phyloP scores from a whole-genome alignment of 1,140 invertebrate species.

The Zaprionus africanus region DNA sequence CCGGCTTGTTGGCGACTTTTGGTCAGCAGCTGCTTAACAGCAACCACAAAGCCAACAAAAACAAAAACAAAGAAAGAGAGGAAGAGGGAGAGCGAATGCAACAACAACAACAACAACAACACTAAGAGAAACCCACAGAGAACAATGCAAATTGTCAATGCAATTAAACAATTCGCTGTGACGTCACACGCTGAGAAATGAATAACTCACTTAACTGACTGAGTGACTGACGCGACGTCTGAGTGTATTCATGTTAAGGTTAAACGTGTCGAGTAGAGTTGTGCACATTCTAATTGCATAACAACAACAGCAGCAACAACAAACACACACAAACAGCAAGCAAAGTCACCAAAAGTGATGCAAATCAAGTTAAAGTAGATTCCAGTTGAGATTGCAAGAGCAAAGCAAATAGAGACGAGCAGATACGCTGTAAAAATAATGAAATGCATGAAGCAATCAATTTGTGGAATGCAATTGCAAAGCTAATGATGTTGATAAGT shows the following conservation, averaged over 20 bases:
- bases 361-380: constrained; percentile 11
- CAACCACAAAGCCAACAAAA: neutral
- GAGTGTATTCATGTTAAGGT: constrained; percentile 73
- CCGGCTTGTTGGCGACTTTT: constrained; percentile 40
- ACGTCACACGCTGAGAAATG: constrained; percentile 44
- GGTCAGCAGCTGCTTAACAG: constrained; percentile 38
- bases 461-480: neutral
- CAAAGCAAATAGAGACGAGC: neutral
- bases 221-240: constrained; percentile 15
- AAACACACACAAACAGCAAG: constrained; percentile 19
- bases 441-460: neutral
- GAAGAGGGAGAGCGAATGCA: neutral
- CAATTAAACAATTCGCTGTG: constrained; percentile 44
- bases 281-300: constrained; percentile 59
- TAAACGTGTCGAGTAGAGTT: constrained; percentile 64
- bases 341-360: constrained; percentile 37
- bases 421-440: neutral
- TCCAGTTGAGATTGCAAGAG: constrained; percentile 1
- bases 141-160: constrained; percentile 36
- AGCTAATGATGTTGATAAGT: neutral
- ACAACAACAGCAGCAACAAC: constrained; percentile 19
- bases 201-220: constrained; percentile 18
- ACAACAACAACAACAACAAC: neutral
- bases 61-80: too few relatives aligned
- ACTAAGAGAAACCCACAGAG: constrained; percentile 16